Evolutionary conservation across 2,888 invertebrate genomes (phyloP).

Genomic region (Cheiracanthium punctorium): DNA sequence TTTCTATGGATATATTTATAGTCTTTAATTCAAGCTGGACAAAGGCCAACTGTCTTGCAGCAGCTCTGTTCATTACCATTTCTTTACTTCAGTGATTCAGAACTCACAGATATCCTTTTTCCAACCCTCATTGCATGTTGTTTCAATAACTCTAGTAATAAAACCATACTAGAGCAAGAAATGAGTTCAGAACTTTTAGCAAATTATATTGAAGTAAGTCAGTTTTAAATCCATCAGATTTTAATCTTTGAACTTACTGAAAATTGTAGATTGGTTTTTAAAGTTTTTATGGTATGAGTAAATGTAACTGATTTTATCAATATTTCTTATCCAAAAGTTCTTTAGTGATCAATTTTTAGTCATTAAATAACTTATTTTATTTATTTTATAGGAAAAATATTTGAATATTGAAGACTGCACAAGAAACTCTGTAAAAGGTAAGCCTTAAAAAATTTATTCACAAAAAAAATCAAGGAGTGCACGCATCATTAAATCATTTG

Average conservation of each 20-base stretch:
- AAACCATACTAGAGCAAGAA: constrained; percentile 85
- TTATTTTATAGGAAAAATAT: constrained; percentile 43
- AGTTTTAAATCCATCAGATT: too few species aligned
- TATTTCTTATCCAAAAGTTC: too few species aligned
- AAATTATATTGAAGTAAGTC: constrained; percentile 77
- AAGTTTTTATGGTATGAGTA: too few species aligned
- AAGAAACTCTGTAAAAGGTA: constrained; percentile 26
- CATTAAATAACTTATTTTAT: too few species aligned
- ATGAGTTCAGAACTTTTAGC: constrained; percentile 78
- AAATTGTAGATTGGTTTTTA: not conserved
- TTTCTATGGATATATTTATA: constrained; percentile 76
- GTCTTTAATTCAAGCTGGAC: constrained; percentile 85
- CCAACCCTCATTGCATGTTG: constrained; percentile 87
- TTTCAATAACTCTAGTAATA: constrained; percentile 82
- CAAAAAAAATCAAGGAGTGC: too few species aligned
- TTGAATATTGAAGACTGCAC: constrained; percentile 31
- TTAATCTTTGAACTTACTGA: not conserved
- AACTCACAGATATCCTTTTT: constrained; percentile 83
- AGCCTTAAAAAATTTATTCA: too few species aligned
- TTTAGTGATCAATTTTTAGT: too few species aligned
- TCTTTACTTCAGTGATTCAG: constrained; percentile 87
- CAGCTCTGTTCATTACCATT: constrained; percentile 88
- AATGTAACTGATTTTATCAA: not conserved
- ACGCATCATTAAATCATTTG: too few species aligned
- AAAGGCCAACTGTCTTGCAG: constrained; percentile 87